phyloP scores from a whole-genome alignment of 2,113 vertebrate species.

The Kryptolebias marmoratus region DNA sequence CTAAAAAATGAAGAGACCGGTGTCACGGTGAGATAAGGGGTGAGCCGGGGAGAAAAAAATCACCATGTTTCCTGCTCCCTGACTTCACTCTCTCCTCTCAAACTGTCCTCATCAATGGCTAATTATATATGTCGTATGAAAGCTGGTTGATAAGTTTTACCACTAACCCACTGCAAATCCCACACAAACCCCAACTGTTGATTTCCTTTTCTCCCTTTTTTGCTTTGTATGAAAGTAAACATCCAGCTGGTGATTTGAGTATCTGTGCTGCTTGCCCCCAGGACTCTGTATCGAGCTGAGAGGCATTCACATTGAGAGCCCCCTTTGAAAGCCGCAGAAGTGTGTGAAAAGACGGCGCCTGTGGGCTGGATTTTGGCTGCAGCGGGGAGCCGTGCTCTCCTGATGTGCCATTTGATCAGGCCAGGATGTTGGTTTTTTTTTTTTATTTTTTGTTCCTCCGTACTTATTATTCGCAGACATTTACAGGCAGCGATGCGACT shows the following conservation, averaged over 20 bases:
- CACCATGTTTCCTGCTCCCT: constrained; percentile 36
- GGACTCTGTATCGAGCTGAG: constrained; percentile 7
- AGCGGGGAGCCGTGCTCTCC: constrained; percentile 31
- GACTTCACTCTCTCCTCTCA: constrained; percentile 28
- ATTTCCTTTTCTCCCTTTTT: constrained; percentile 13
- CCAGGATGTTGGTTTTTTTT: background rate
- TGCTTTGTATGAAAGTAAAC: constrained; percentile 1
- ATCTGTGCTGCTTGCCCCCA: background rate
- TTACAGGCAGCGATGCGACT: constrained; percentile 48
- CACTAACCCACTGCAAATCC: constrained; percentile 2
- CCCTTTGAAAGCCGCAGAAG: constrained; percentile 27
- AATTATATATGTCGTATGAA: constrained; percentile 44
- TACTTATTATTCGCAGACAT: constrained; percentile 50
- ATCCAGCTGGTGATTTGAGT: constrained; percentile 21
- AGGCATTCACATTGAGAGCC: constrained; percentile 27
- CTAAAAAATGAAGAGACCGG: constrained; percentile 29
- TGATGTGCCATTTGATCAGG: constrained; percentile 56
- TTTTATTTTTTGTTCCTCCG: constrained; percentile 1
- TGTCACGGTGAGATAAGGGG: constrained; percentile 50
- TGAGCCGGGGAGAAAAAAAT: constrained; percentile 32
- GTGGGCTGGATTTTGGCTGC: constrained; percentile 33
- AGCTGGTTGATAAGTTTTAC: background rate
- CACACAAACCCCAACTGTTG: constrained; percentile 33
- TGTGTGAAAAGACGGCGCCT: constrained; percentile 19
- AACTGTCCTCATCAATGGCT: constrained; percentile 59